Percentiles rank a stretch among this genome's conserved stretches.
Conservation (phyloP, 2,888 invertebrate species). For the Dinocampus coccinellae region DNA sequence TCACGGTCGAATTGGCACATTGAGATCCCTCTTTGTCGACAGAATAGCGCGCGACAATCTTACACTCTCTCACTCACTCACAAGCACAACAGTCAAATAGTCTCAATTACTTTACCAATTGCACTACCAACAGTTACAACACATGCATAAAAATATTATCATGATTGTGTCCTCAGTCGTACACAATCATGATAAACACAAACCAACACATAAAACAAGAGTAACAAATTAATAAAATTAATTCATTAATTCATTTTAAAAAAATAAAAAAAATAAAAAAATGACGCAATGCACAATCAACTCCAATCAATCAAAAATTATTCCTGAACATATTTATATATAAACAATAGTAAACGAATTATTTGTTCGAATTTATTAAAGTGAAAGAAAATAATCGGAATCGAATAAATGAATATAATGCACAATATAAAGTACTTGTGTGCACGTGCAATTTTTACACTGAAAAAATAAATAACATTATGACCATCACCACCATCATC, state of each 20-base stretch:
- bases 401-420: background rate
- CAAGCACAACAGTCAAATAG: background rate
- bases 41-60: background rate
- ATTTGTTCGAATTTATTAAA: background rate
- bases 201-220: too few relatives aligned
- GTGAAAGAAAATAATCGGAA: background rate
- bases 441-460: conserved; percentile 12
- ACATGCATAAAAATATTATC: background rate
- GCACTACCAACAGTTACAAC: too few relatives aligned
- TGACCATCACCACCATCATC: too few relatives aligned
- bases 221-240: too few relatives aligned
- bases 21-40: conserved; percentile 47
- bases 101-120: background rate
- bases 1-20: conserved; percentile 54
- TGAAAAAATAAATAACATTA: background rate
- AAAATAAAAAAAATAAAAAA: conserved; percentile 64
- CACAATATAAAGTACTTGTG: background rate
- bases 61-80: background rate
- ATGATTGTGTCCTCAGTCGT: too few relatives aligned
- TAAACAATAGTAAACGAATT: background rate
- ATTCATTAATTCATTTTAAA: conserved; percentile 28
- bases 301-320: conserved; percentile 40
- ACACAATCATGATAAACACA: too few relatives aligned
- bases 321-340: background rate
- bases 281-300: too few relatives aligned